phyloP scores from a whole-genome alignment of 1,140 invertebrate genomes.

The Cyclargus thomasi region DNA sequence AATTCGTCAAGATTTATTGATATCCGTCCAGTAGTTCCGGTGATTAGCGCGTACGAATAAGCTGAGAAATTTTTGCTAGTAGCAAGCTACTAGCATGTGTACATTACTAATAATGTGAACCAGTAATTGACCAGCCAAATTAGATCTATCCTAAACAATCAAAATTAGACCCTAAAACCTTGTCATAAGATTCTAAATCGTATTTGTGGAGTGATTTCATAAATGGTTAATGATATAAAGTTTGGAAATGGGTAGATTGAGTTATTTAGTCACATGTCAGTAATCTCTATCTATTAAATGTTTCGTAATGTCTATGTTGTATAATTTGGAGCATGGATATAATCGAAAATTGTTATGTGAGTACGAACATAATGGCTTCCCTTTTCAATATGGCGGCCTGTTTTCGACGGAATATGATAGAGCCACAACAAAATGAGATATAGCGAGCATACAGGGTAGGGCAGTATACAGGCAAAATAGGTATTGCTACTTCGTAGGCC shows the following conservation, averaged over 20 bases:
- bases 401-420: not conserved
- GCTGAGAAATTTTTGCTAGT: no score
- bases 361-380: not conserved
- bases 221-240: slow-evolving; percentile 27
- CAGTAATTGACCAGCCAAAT: slow-evolving; percentile 27
- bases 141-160: slow-evolving; percentile 21
- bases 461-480: no score
- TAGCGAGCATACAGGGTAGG: no score
- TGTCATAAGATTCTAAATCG: slow-evolving; percentile 16
- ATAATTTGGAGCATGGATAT: slow-evolving; percentile 22
- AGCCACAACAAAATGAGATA: not conserved
- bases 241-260: slow-evolving; percentile 29
- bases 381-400: not conserved
- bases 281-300: slow-evolving; percentile 39
- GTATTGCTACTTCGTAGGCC: no score
- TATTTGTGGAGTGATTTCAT: not conserved
- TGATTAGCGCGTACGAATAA: no score
- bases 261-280: slow-evolving; percentile 54
- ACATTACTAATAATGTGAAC: not conserved
- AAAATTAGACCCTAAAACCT: slow-evolving; percentile 2
- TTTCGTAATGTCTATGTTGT: slow-evolving; percentile 49
- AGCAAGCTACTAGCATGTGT: slow-evolving; percentile 22
- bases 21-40: no score
- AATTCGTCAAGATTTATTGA: no score
- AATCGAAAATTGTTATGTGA: not conserved